phyloP scores from a whole-genome alignment of 2,113 vertebrate genomes.

The Limnothrissa miodon region DNA sequence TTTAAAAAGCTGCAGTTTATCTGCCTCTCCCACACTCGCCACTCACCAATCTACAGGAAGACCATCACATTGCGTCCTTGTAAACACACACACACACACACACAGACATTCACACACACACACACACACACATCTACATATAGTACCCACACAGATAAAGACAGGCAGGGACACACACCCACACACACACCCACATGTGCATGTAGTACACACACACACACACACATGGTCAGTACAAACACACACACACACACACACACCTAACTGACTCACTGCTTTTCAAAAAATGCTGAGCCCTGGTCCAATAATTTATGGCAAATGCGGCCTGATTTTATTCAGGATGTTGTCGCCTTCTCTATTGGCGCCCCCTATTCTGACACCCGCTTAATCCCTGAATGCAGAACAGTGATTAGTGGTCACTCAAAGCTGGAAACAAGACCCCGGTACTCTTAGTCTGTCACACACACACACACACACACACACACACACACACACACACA shows the following conservation, averaged over 20 bases:
- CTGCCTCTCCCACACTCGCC: background rate
- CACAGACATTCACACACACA: background rate
- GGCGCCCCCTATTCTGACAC: constrained; percentile 50
- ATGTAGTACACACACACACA: background rate
- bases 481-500: constrained; percentile 62
- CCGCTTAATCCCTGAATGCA: constrained; percentile 66
- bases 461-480: constrained; percentile 63
- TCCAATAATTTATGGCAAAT: constrained; percentile 30
- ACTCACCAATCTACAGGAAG: background rate
- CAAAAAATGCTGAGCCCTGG: constrained; percentile 1
- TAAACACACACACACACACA: background rate
- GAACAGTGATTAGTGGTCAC: constrained; percentile 66
- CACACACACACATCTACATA: background rate
- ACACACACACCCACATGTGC: constrained; percentile 2
- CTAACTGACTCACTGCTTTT: background rate
- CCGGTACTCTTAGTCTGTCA: constrained; percentile 55
- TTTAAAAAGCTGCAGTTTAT: background rate
- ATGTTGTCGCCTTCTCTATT: constrained; percentile 46
- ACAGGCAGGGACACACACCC: background rate
- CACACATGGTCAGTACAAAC: background rate
- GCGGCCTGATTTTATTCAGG: constrained; percentile 52
- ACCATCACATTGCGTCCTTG: background rate
- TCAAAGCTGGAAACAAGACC: constrained; percentile 69
- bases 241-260: background rate
- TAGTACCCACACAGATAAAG: background rate